Evolutionary conservation across 35 echinoderm and acorn worm species (phyloP).

Genomic region (Lytechinus variegatus): DNA sequence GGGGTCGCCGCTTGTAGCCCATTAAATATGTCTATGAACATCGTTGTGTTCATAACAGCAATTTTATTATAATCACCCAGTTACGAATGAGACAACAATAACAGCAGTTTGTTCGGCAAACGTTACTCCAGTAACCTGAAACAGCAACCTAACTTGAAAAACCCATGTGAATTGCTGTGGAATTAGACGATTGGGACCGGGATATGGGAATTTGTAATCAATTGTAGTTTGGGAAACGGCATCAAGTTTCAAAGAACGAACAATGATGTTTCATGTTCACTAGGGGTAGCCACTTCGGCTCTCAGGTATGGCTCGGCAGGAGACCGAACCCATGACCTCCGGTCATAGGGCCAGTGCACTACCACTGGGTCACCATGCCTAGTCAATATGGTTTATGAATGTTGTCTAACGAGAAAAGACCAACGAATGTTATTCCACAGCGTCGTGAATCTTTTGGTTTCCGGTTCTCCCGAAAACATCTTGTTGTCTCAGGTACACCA

Average conservation of each 20-base stretch:
- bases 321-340: too few species aligned
- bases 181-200: neutral
- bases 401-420: too few species aligned
- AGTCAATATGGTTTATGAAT: too few species aligned
- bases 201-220: neutral
- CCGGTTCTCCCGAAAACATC: neutral
- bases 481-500: neutral
- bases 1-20: neutral
- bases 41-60: neutral
- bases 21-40: neutral
- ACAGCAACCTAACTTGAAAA: neutral
- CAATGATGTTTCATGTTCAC: too few species aligned
- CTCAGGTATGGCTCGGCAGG: too few species aligned
- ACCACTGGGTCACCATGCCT: too few species aligned
- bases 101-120: neutral
- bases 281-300: too few species aligned
- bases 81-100: neutral
- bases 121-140: too few species aligned
- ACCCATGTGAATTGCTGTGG: neutral
- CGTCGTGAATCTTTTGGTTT: neutral
- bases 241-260: too few species aligned
- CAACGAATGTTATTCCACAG: neutral
- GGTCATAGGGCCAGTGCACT: too few species aligned
- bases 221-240: too few species aligned
- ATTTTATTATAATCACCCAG: neutral